Base-by-base conservation (phyloP, 53 echinoderm and acorn worm species). In the Astropecten irregularis region DNA sequence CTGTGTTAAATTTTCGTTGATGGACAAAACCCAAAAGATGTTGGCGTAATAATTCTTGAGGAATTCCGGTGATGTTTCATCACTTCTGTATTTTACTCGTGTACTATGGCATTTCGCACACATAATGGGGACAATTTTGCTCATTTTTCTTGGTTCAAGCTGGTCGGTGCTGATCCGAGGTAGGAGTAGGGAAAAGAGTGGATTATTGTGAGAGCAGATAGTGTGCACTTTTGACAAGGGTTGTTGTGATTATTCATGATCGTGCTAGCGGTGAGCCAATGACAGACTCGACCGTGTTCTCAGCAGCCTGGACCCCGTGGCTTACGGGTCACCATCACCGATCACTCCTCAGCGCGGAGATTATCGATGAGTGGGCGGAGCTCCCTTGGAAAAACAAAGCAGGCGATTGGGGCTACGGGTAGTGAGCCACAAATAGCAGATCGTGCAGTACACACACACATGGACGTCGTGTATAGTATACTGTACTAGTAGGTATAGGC, bases 321-420 rank as follows among this genome's bases (percentile, higher is more conserved):
- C 79, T 19, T 31, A 46, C 79, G 61, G 63, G 79, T 79, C 79
- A 79, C 61, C 20, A 39, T 61, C 49, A 18, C 25, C 79, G 16
- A 46, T 61, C 79, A 62, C 79, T n/a, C n/a, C n/a, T 61, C 61
- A 32, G 63, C 79, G 62, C 79, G 20, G 9, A 58, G 76, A 79
- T 79, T 79, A 79, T 30, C 61, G 46, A 62, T 62, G 48, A 62
- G 79, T 40, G 62, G 79, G 79, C 79, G 79, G 61, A 62, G 79
- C 79, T 79, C 62, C 35, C 32, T 39, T 79, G 79, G 48, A 79
- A 79, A 79, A 79, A 79, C 79, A 79, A 79, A 79, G 79, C 46
- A 28, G 19, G 61, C 79, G 61, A 79, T 79, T 79, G 79, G 61
- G 61, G 79, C 61, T 57, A 56, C 79, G 79, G 79, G 79, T 30